Percentiles rank a stretch among this genome's conserved stretches.
phyloP scores from a whole-genome alignment of 2,888 invertebrate genomes.

The Troides helena region DNA sequence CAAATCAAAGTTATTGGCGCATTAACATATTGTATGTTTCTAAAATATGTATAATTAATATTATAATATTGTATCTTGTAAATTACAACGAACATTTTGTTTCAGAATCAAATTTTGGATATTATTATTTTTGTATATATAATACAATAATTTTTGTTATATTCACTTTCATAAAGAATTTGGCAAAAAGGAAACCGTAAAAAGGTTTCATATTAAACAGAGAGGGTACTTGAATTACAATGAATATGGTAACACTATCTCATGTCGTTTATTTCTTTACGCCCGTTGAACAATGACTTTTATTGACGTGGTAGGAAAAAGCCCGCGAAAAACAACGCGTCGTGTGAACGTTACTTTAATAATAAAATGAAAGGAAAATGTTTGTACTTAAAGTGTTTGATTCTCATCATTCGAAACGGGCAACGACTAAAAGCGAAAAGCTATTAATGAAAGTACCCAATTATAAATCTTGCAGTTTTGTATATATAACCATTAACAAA shows the following conservation, averaged over 20 bases:
- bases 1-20: neutral
- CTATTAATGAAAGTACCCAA: constrained; percentile 13
- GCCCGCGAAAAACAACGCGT: constrained; percentile 18
- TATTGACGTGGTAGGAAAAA: constrained; percentile 24
- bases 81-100: neutral
- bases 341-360: constrained; percentile 24
- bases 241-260: constrained; percentile 6
- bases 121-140: too few relatives aligned
- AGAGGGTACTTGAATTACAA: neutral
- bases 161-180: too few relatives aligned
- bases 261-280: constrained; percentile 10
- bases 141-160: too few relatives aligned
- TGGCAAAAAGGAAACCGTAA: neutral
- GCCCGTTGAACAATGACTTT: constrained; percentile 23
- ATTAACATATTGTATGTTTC: neutral
- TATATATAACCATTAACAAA: neutral
- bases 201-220: neutral
- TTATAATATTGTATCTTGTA: neutral
- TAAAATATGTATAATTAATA: neutral
- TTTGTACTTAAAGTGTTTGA: constrained; percentile 11
- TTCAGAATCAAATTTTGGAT: neutral
- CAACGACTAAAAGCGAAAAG: constrained; percentile 10
- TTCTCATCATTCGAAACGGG: constrained; percentile 22
- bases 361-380: constrained; percentile 28
- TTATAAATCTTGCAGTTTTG: neutral